A percentile compares a stretch with the other conserved stretches of the same genome.
These are phyloP conservation scores for Philaethria dido DNA, from an alignment of 2,888 invertebrate species.

Conservation along the genomic window DNA sequence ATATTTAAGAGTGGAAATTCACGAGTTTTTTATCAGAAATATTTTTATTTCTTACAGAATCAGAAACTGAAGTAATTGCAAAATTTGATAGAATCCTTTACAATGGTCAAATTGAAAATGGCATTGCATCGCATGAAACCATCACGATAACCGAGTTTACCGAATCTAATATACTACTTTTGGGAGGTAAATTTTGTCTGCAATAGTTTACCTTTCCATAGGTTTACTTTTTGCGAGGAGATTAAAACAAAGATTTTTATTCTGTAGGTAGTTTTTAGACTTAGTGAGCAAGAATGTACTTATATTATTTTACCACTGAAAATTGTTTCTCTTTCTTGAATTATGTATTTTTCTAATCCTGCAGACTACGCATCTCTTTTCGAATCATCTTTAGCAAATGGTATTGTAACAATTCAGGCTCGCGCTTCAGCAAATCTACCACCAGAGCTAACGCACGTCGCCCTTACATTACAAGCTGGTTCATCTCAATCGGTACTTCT, in stretches of 20 bases:
- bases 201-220: not conserved
- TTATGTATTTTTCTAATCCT: slow-evolving; percentile 23
- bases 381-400: slow-evolving; percentile 48
- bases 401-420: slow-evolving; percentile 52
- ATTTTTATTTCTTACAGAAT: slow-evolving; percentile 13
- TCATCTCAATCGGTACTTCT: slow-evolving; percentile 58
- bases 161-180: slow-evolving; percentile 53
- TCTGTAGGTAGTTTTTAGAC: too few species aligned
- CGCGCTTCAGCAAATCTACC: slow-evolving; percentile 50
- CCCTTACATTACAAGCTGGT: slow-evolving; percentile 58
- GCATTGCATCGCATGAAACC: slow-evolving; percentile 58
- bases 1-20: too few species aligned
- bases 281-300: too few species aligned
- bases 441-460: slow-evolving; percentile 49
- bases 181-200: slow-evolving; percentile 57
- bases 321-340: not conserved
- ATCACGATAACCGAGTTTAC: slow-evolving; percentile 57
- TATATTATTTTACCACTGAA: not conserved
- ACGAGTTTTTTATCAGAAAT: too few species aligned
- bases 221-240: not conserved
- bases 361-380: slow-evolving; percentile 59
- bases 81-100: slow-evolving; percentile 63
- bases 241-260: too few species aligned
- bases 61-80: slow-evolving; percentile 41
- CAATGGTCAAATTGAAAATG: slow-evolving; percentile 55